A percentile compares a stretch with the other conserved stretches of the same genome.
Conservation (phyloP, 2,797 vertebrate genomes). For the Anabacerthia variegaticeps region DNA sequence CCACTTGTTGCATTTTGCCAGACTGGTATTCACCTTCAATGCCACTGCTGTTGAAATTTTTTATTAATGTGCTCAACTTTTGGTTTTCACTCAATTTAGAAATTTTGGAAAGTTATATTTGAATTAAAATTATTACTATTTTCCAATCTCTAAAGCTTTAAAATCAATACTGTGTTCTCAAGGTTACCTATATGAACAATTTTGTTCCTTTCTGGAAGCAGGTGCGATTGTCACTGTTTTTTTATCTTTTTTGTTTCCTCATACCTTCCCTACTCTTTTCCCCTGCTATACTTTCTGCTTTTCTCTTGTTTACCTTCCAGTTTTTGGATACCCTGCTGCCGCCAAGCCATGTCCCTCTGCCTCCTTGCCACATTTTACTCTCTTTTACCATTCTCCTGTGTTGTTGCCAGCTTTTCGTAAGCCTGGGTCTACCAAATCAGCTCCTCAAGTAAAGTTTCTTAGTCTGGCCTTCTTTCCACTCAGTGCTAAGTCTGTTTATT, state of each 20-base stretch:
- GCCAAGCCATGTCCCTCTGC: not conserved
- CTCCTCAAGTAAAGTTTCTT: not conserved
- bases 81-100: not conserved
- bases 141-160: not conserved
- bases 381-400: not conserved
- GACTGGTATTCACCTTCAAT: not conserved
- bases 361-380: not conserved
- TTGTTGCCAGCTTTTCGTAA: not conserved
- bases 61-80: not conserved
- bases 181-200: not conserved
- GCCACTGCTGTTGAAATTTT: not conserved
- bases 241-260: not conserved
- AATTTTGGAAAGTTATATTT: not conserved
- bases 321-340: not conserved
- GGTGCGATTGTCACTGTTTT: not conserved
- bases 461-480: not conserved
- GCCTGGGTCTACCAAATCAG: not conserved
- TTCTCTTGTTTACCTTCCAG: not conserved
- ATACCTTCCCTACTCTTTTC: not conserved
- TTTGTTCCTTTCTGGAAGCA: not conserved
- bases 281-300: not conserved
- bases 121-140: not conserved
- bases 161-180: not conserved
- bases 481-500: not conserved
- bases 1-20: not conserved